Percentiles rank a stretch among this genome's conserved stretches.
Conservation (phyloP, 2,797 vertebrate genomes). For the Mastacembelus armatus region DNA sequence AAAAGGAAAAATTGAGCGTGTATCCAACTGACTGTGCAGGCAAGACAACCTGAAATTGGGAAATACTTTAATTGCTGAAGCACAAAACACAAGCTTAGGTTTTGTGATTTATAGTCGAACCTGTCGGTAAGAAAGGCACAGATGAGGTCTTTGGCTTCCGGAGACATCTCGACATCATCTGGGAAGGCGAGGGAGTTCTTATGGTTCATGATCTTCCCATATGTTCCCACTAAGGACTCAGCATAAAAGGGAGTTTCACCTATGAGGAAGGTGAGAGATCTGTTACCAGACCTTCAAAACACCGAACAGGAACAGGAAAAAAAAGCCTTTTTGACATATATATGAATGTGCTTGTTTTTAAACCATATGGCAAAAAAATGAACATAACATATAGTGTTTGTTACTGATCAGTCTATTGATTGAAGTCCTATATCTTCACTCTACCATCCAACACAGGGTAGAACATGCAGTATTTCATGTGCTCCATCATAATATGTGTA, state of each 20-base stretch:
- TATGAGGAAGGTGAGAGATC: constrained; percentile 50
- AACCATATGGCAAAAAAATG: too few species aligned
- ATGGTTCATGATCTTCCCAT: constrained; percentile 99
- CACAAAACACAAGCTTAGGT: not conserved
- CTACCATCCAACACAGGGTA: not conserved
- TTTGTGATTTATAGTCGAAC: constrained; percentile 67
- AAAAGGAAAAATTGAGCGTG: not conserved
- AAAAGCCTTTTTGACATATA: too few species aligned
- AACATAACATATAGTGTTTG: not conserved
- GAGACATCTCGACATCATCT: constrained; percentile 93
- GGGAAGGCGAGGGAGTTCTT: constrained; percentile 93
- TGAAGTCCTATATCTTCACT: not conserved
- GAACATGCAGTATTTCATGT: not conserved
- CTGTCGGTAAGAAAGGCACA: constrained; percentile 96
- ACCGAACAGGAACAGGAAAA: not conserved
- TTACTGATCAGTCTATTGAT: not conserved
- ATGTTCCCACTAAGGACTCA: constrained; percentile 96
- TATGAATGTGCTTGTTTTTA: too few species aligned
- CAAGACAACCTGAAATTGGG: not conserved
- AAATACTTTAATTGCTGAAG: constrained; percentile 19
- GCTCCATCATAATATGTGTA: not conserved
- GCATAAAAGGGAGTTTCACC: constrained; percentile 98
- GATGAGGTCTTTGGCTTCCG: constrained; percentile 93
- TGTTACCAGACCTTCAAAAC: not conserved
- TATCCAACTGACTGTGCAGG: not conserved